phyloP scores from a whole-genome alignment of 1,140 invertebrate genomes.

The Formica exsecta region DNA sequence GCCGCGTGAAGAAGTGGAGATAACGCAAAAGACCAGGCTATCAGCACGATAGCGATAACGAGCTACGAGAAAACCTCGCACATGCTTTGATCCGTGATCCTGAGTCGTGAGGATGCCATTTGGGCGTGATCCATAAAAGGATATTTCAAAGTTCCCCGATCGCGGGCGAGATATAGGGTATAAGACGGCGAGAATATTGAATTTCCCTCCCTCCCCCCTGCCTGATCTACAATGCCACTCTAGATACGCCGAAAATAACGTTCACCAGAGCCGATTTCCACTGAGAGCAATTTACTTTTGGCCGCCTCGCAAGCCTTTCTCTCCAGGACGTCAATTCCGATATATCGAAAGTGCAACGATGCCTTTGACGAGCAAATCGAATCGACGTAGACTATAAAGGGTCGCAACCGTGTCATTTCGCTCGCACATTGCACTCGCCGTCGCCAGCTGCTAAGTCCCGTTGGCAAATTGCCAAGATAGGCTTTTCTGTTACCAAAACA shows the following conservation, averaged over 20 bases:
- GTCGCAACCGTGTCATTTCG: slow-evolving; percentile 12
- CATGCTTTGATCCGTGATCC: slow-evolving; percentile 30
- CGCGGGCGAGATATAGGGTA: slow-evolving; percentile 23
- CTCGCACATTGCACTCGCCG: neutral
- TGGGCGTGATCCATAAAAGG: slow-evolving; percentile 37
- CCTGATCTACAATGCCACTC: slow-evolving; percentile 1
- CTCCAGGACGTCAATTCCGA: neutral
- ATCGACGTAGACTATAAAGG: slow-evolving; percentile 26
- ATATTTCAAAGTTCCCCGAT: slow-evolving; percentile 44
- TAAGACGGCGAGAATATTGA: slow-evolving; percentile 58
- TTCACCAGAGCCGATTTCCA: slow-evolving; percentile 32
- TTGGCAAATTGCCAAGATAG: slow-evolving; percentile 21
- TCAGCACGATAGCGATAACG: slow-evolving; percentile 41
- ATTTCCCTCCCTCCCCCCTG: neutral
- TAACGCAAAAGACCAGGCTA: slow-evolving; percentile 28
- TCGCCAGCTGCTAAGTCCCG: neutral
- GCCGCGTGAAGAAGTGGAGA: slow-evolving; percentile 7
- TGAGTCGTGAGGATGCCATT: slow-evolving; percentile 17
- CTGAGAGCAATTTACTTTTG: slow-evolving; percentile 28
- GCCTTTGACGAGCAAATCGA: slow-evolving; percentile 49
- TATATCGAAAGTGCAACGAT: slow-evolving; percentile 7
- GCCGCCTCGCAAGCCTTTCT: slow-evolving; percentile 6
- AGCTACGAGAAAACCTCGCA: neutral
- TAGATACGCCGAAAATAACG: slow-evolving; percentile 46
- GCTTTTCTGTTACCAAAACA: slow-evolving; percentile 22